Base-by-base conservation (phyloP, 2,113 vertebrate species). In the Python bivittatus region DNA sequence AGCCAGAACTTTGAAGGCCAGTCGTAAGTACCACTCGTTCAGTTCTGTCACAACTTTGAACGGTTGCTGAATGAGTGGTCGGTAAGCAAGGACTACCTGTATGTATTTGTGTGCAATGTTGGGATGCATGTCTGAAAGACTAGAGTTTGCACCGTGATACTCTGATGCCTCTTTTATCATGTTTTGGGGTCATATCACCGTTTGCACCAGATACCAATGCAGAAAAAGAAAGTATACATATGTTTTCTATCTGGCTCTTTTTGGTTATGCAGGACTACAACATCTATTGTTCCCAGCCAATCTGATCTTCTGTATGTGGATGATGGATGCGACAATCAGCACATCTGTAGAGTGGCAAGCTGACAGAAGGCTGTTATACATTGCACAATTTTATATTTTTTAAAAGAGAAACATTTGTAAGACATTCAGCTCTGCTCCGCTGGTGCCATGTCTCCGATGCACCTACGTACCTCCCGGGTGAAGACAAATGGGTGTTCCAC, bases 401-500 rank as follows among this genome's bases (percentile, higher is more conserved):
- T 6, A 33, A 33, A 13, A 68, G 64, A 33, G 42, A 52, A 52
- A 48, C 9, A 22, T 84, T 22, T 84, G 83, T 10, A 9, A 48
- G 33, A 0, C 33, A 13, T 42, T 48, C 42, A 9, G 33, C 52
- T 60, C 38, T 48, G 27, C 27, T 20, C 38, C n/a, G 42, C 27
- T 5, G 25, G 7, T 20, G 10, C 52, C 27, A 25, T 1, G 0
- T 12, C 22, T 38, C n/a, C 29, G 1, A 8, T 9, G 7, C 7
- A 20, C 33, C 17, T 10, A 60, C 87, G 1, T 42, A 92, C 91
- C 57, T 98, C 98, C n/a, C 98, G 97, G 0, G 98, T 98, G 92
- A 99, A 99, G 68, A 99, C 98, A 0, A 99, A 99, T 0, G 99
- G 99, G 17, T 99, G 98, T 84, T 99, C 99, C 92, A 99, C 98